Percentiles rank a stretch among this genome's conserved stretches.
These are phyloP conservation scores for Eucera pruinosa DNA, from an alignment of 2,888 invertebrate genomes.

Conservation along the genomic window DNA sequence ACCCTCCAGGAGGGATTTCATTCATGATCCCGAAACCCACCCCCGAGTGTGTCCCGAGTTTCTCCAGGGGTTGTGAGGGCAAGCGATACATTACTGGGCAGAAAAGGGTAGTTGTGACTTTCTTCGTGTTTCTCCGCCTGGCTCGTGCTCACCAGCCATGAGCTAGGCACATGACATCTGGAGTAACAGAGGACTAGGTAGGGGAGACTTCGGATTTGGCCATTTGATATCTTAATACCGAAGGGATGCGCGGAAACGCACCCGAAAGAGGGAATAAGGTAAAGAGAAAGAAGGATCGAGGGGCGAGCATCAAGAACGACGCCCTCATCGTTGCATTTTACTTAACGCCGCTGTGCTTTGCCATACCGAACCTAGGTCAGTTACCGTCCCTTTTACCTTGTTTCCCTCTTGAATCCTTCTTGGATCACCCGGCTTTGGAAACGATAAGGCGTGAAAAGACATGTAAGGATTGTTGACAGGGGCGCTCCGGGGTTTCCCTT, in stretches of 20 bases:
- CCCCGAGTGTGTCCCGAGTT: conserved; percentile 67
- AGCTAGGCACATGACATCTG: conserved; percentile 76
- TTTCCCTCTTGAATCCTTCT: conserved; percentile 9
- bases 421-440: conserved; percentile 12
- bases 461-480: not conserved
- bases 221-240: conserved; percentile 83
- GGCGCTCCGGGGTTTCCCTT: not conserved
- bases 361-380: conserved; percentile 65
- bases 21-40: conserved; percentile 80
- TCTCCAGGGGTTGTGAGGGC: conserved; percentile 74
- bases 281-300: too few relatives aligned
- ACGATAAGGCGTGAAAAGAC: conserved; percentile 2
- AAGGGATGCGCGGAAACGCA: conserved; percentile 35
- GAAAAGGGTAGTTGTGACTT: conserved; percentile 76
- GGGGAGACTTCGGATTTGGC: conserved; percentile 75
- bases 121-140: conserved; percentile 12
- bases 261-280: not conserved
- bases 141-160: conserved; percentile 49
- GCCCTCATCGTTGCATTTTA: conserved; percentile 76
- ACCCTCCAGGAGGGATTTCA: conserved; percentile 83
- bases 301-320: conserved; percentile 65
- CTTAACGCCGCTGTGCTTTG: conserved; percentile 67
- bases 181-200: conserved; percentile 69
- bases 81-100: conserved; percentile 78
- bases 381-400: conserved; percentile 56